Evolutionary conservation across 2,797 vertebrate genomes (phyloP).

Genomic region (Scarus forsteni): DNA sequence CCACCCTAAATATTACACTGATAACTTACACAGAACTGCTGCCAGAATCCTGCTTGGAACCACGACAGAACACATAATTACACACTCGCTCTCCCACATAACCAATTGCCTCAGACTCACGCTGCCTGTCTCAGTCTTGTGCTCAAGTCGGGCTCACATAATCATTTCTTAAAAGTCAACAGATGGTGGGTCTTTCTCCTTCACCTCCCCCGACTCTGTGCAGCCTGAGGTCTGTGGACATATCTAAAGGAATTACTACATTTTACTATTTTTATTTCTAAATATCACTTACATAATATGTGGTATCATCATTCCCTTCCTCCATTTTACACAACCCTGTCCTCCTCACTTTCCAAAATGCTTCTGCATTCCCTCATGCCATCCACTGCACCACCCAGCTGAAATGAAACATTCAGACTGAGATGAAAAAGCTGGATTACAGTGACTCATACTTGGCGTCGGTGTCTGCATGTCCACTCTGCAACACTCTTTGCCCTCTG

Average conservation of each 20-base stretch:
- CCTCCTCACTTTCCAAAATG: conserved; percentile 9
- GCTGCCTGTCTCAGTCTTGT: conserved; percentile 22
- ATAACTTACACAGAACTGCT: conserved; percentile 35
- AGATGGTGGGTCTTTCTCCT: conserved; percentile 61
- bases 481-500: conserved; percentile 8
- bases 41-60: conserved; percentile 50
- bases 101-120: conserved; percentile 45
- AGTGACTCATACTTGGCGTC: conserved; percentile 21
- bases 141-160: conserved; percentile 23
- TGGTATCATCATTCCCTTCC: background rate
- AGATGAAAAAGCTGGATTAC: conserved; percentile 37
- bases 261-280: conserved; percentile 28
- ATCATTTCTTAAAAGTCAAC: conserved; percentile 50
- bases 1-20: conserved; percentile 31
- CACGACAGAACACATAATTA: conserved; percentile 51
- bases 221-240: conserved; percentile 14
- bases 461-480: conserved; percentile 16
- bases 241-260: conserved; percentile 30
- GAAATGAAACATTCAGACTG: conserved; percentile 38
- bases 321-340: conserved; percentile 7
- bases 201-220: conserved; percentile 19
- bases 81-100: conserved; percentile 30
- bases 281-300: conserved; percentile 28
- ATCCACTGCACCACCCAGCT: conserved; percentile 10
- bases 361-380: background rate